Evolutionary conservation across 2,888 invertebrate species (phyloP), one percentile per base, ranked within the genome.

Genomic region (Harpagoxenus sublaevis): DNA sequence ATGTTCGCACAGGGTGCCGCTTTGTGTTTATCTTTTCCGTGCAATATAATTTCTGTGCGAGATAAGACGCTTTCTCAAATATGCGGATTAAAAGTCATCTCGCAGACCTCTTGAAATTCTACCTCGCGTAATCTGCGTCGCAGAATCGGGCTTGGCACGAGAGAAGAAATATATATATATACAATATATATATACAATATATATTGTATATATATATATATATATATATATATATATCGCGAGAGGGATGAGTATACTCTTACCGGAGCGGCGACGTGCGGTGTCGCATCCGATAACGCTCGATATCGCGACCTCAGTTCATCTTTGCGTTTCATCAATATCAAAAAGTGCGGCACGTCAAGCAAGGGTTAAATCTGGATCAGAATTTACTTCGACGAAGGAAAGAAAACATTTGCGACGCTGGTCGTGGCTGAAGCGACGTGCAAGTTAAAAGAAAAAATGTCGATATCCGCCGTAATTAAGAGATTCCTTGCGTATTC

Each of bases 271-370:
- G 28, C 35, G 23, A 35, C 42, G 23, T 45, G 78, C 45, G 57
- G 6, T 71, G 45, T 57, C 57, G n/a, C 23, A 23, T 71, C 35
- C 60, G 79, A 79, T 71, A 60, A 55, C 79, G 79, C 57, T 79
- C 74, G 48, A 79, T 71, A 79, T 60, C 9, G 55, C 77, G 70
- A 79, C 35, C 71, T 79, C 79, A 35, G 28, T 18, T 79, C 79
- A 79, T 60, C 60, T 48, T 42, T 73, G 45, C 31, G 39, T 60
- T 31, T 70, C 23, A n/a, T 45, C 79, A 48, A n/a, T 48, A 48
- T 35, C 31, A 48, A 68, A 48, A 68, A 51, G 18, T 18, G 60
- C 12, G 23, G n/a, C 35, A 2, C n/a, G n/a, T 8, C 8, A 4
- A n/a, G 23, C 8, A 4, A n/a, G 23, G 35, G 9, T 18, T 68